Base-by-base conservation (phyloP, 2,888 invertebrate genomes). In the Caenorhabditis sp. region DNA sequence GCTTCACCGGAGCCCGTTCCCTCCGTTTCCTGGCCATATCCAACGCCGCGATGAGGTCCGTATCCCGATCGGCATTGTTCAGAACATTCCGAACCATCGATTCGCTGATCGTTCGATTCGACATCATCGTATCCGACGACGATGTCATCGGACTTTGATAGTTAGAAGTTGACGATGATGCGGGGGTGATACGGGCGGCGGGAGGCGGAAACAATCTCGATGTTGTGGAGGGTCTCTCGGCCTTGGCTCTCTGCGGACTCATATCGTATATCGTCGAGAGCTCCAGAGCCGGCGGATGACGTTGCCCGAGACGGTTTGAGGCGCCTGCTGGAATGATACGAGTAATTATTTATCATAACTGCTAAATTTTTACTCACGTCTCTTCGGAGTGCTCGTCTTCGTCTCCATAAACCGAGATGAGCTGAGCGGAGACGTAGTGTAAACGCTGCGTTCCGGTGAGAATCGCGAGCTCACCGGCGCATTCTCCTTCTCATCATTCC, bases 311-410 rank as follows among this genome's bases (percentile, higher is more conserved):
- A 13, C 72, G 65, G 56, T 56, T 72, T 5, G 64, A 64, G 32
- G 50, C 60, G 4, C 72, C 72, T 6, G 72, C 71, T 72, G 35
- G 1, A 71, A 64, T n/a, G n/a, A n/a, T n/a, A n/a, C n/a, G n/a
- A n/a, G n/a, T n/a, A n/a, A n/a, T n/a, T n/a, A 51, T 32, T 15
- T 11, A 53, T 20, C n/a, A 13, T 37, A 2, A 32, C 18, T 11
- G 2, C 6, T 20, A 5, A n/a, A 15, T 4, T 24, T n/a, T n/a
- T n/a, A n/a, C 24, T 3, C 32, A 74, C 74, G 76, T 61, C 76
- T 51, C 28, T 76, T 76, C 4, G 76, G 76, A n/a, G 76, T 76
- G 53, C 76, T 76, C 13, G 76, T 76, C 18, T 76, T 76, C 20
- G 60, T 24, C 28, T 67, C 67, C 5, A 67, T 15, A 44, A 37